These are phyloP conservation scores for Chascanopsetta lugubris DNA, from an alignment of 2,113 vertebrate genomes.

Conservation along the genomic window DNA sequence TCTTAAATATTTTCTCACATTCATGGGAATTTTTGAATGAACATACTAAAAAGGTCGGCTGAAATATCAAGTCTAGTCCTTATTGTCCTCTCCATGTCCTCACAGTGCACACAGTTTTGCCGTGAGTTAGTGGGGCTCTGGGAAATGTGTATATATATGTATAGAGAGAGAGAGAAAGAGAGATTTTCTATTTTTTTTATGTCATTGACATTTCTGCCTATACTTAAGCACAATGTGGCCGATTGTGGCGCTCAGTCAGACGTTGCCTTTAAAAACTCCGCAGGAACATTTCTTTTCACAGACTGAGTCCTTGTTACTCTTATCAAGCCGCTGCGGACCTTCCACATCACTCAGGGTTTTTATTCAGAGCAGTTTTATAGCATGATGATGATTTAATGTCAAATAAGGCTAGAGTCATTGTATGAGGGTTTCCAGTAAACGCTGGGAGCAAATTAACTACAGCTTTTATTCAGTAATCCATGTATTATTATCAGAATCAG, in stretches of 20 bases:
- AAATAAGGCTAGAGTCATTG: no score
- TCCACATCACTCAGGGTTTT: background rate
- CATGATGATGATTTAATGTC: no score
- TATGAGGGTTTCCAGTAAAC: background rate
- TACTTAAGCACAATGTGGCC: background rate
- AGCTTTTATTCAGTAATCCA: background rate
- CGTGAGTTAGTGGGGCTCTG: background rate
- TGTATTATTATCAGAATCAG: no score
- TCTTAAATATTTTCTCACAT: no score
- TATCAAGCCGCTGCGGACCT: background rate
- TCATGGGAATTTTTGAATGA: no score
- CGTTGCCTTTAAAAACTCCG: background rate
- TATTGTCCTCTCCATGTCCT: background rate
- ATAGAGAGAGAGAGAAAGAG: no score
- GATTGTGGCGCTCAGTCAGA: background rate
- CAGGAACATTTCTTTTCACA: slow-evolving; percentile 5
- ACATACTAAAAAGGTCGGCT: background rate
- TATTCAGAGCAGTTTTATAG: no score
- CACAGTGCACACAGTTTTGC: background rate
- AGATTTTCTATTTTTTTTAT: no score
- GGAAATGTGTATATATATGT: no score
- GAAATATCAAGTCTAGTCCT: no score
- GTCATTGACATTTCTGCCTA: slow-evolving; percentile 2
- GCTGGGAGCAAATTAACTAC: no score
- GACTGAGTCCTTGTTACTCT: background rate